Evolutionary conservation across 1,140 invertebrate species (phyloP), one percentile per base, ranked within the genome.

Genomic region (Catajapyx aquilonaris): DNA sequence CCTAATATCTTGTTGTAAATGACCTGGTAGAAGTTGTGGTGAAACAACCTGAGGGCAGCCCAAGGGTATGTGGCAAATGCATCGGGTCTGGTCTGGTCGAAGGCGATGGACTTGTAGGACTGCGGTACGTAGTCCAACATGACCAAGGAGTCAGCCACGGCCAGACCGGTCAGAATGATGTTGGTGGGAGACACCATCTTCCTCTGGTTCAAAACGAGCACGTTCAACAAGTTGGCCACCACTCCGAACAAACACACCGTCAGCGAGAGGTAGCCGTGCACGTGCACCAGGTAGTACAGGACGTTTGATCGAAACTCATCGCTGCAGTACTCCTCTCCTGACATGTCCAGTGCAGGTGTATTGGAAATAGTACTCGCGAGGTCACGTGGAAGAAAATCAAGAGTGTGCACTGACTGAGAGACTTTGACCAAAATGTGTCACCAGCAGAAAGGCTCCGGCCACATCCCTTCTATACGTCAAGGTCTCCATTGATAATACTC

Each of bases 91-190:
- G n/a, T n/a, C 21, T 47, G 34, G 16, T 40, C 35, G 18, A 34
- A 44, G 33, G 67, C 64, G 28, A 87, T 66, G 47, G 80, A 80
- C 52, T 74, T 70, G 52, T 90, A 65, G 1, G 76, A 71, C 49
- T 80, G 93, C 0, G 87, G 87, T 38, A 94, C 79, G 53, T 94
- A 95, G 41, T 87, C 83, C 25, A 85, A 53, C 85, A 94, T 93
- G 0, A 93, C 85, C 1, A 90, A 61, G 28, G 93, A 65, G 55
- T 95, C 87, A 1, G 84, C 81, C 1, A 91, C 69, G 0, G n/a
- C n/a, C n/a, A n/a, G n/a, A n/a, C n/a, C n/a, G n/a, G n/a, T n/a
- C n/a, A n/a, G n/a, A n/a, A n/a, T n/a, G n/a, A n/a, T n/a, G n/a
- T n/a, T n/a, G n/a, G n/a, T n/a, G n/a, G n/a, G n/a, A n/a, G n/a